Evolutionary conservation across 2,888 invertebrate species (phyloP), one percentile per base, ranked within the genome.

Genomic region (Xanthia icteritia): DNA sequence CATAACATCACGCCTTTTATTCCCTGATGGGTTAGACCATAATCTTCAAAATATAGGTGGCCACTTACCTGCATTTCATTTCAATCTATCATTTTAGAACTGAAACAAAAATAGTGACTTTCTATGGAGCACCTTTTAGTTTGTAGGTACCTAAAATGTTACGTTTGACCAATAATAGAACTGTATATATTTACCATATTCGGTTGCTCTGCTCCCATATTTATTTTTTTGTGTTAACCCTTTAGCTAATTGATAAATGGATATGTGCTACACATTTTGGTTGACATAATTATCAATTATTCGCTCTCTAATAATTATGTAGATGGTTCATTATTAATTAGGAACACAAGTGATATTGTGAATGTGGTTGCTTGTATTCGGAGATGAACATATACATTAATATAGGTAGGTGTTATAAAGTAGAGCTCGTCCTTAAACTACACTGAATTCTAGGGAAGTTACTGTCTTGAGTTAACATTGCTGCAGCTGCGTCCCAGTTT

Each of bases 161-260:
- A 27, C 15, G 20, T 13, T 51, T 27, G 3, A 17, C 60, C 31
- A 42, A 9, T 56, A 31, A 58, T 78, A 56, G 23, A 58, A 69
- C 39, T 48, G 54, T n/a, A n/a, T 20, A 79, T 42, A 11, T 69
- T 80, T 54, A 36, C 45, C 5, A 20, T 23, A 51, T 31, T 39
- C 31, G 15, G 17, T 51, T 48, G 0, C n/a, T 42, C 20, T 23
- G 36, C 36, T 36, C 1, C 20, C 20, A 66, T 5, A 20, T 48
- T 45, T 20, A 23, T 5, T 23, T 15, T 48, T 48, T 60, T 31
- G 31, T 9, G n/a, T 31, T 5, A 73, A 63, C 2, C 54, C 31
- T 31, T 64, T 75, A 64, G 39, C 75, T 77, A 64, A 64, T 82
- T 75, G 56, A 17, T 75, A 31, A 31, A 31, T 15, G 27, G 17